Evolutionary conservation across 1,140 invertebrate species (phyloP), one percentile per base, ranked within the genome.

Genomic region (Campoletis sonorensis): DNA sequence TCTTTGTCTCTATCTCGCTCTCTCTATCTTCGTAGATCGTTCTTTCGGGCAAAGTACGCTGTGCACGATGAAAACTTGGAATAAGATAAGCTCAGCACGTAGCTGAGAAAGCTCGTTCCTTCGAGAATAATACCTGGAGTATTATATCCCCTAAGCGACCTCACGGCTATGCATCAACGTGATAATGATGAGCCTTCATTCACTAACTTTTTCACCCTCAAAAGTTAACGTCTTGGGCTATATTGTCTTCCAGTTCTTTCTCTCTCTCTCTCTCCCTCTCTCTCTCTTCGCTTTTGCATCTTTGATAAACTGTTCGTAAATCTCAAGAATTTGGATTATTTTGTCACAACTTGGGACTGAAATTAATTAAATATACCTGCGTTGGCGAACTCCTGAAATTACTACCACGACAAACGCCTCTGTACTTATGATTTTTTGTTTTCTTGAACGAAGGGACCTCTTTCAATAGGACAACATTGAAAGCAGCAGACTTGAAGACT

Each of bases 71-170:
- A 64, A 64, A 64, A 64, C 61, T 64, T 64, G 61, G 61, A 64
- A 64, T 64, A 64, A 64, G 61, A 64, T 64, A 64, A 64, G 61
- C 61, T 23, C n/a, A 13, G 61, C 61, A 64, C 61, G 61, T 64
- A 64, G 61, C 61, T 23, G 23, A 27, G 61, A 27, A 64, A 64
- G 61, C 61, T 26, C 61, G 61, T 23, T 64, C 23, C 61, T 64
- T 64, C 21, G n/a, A 64, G 61, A 64, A 64, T 26, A 64, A 64
- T 64, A 64, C 61, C 2, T 15, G 10, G 51, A 64, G 61, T 64
- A 64, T 64, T 64, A 64, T 64, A 64, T 11, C 21, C 61, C n/a
- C 61, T 64, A 10, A 64, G 23, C 61, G 61, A 27, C 11, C 61
- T 7, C 23, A 27, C 21, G 23, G n/a, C 61, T 26, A 26, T 64